Base-by-base conservation (phyloP, 2,113 vertebrate species). In the Leucoraja erinaceus region DNA sequence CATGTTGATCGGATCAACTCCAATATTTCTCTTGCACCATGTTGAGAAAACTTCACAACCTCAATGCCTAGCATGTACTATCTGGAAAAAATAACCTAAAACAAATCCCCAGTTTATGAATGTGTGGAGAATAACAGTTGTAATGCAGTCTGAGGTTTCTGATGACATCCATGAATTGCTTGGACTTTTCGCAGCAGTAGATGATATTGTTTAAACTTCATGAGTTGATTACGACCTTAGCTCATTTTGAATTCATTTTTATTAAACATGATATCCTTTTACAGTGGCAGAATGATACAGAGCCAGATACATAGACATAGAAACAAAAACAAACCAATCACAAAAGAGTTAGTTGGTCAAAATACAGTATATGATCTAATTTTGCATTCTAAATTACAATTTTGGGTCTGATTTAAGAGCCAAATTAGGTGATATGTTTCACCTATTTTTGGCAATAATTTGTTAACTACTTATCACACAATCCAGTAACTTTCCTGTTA, bases 231-330 rank as follows among this genome's bases (percentile, higher is more conserved):
- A 88, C 12, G 63, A 31, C 56, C 83, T 88, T 18, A 31, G n/a
- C n/a, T 63, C 83, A 88, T 14, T n/a, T 28, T 20, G 59, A 88
- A 88, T 88, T 88, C 59, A 22, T 84, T 61, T 79, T 84, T 84
- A n/a, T n/a, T n/a, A 84, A 84, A 84, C 59, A 84, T 83, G 81
- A 84, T 84, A 84, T 61, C 59, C 59, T 88, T 61, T 63, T 88
- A 88, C 83, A 88, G 83, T 88, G 83, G 56, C 83, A 88, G 83
- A 88, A 59, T 66, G 14, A 61, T 88, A 88, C 83, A 6, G 25
- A 59, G 59, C 83, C 83, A 88, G 56, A 63, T 88, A 59, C 38
- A 47, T 47, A 47, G 38, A 47, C 38, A 28, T 88, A 66, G 31
- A 88, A 88, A 66, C 61, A 88, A 88, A 86, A 86, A 86, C 56